Evolutionary conservation across 2,113 vertebrate genomes (phyloP).

Genomic region (Brevimyrus niger): DNA sequence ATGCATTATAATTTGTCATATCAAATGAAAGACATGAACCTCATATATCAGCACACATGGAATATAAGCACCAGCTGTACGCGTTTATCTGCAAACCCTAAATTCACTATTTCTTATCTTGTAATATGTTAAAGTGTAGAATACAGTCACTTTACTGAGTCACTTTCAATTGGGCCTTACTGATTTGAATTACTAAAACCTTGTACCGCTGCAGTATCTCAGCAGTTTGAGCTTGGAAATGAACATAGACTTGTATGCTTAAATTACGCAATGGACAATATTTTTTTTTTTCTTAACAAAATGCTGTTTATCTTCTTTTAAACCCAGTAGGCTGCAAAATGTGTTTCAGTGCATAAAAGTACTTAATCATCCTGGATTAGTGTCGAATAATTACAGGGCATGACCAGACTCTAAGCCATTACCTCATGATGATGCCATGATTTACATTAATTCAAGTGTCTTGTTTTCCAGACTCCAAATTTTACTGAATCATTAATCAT

Average conservation of each 20-base stretch:
- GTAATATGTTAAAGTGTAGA: neutral
- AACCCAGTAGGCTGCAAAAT: neutral
- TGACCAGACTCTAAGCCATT: neutral
- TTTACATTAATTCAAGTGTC: neutral
- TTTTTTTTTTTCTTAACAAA: neutral
- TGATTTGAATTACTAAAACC: neutral
- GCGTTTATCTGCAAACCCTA: neutral
- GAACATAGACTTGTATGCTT: neutral
- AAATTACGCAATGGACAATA: neutral
- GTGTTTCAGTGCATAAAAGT: neutral
- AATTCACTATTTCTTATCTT: neutral
- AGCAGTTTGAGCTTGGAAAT: neutral
- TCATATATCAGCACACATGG: neutral
- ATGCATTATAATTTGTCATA: neutral
- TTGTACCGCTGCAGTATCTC: neutral
- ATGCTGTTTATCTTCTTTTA: neutral
- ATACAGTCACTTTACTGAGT: neutral
- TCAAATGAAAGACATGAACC: neutral
- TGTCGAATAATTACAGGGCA: constrained; percentile 1
- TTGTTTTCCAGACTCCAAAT: neutral
- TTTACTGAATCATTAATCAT: neutral
- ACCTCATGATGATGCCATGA: neutral
- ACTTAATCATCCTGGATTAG: neutral
- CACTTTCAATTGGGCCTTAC: neutral
- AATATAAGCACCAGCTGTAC: neutral